These are phyloP conservation scores for Capromys pilorides DNA, from an alignment of 2,797 vertebrate genomes.

Conservation along the genomic window DNA sequence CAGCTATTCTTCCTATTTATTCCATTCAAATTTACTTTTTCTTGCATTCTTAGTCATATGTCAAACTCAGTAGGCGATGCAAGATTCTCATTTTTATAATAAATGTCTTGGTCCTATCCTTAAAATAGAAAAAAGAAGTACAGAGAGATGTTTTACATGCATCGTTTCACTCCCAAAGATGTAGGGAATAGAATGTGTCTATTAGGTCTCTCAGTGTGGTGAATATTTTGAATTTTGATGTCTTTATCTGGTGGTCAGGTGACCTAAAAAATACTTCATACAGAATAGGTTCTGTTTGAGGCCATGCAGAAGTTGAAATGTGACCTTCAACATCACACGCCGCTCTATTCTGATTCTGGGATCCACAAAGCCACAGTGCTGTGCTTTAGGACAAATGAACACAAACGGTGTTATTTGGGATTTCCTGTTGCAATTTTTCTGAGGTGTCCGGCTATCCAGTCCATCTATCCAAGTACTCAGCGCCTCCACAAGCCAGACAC, in stretches of 20 bases:
- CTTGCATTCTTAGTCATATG: not conserved
- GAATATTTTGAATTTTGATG: conserved; percentile 6
- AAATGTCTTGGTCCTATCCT: not conserved
- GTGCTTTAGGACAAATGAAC: not conserved
- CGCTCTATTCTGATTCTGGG: not conserved
- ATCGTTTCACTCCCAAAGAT: conserved; percentile 15
- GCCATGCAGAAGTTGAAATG: not conserved
- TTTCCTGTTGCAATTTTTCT: not conserved
- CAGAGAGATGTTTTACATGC: not conserved
- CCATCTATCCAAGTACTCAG: not conserved
- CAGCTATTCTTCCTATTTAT: not conserved
- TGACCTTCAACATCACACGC: not conserved
- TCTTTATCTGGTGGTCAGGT: conserved; percentile 4
- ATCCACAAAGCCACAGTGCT: not conserved
- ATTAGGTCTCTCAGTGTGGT: not conserved
- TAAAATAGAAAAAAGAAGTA: not conserved
- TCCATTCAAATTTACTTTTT: not conserved
- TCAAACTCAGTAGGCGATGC: not conserved
- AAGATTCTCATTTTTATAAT: conserved; percentile 42
- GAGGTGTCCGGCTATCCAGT: no score
- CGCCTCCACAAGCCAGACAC: not conserved
- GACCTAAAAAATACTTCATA: not conserved
- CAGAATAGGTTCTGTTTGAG: not conserved
- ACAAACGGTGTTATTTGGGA: not conserved
- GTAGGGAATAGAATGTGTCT: not conserved